Base-by-base conservation (phyloP, 1,140 invertebrate species). In the Zaprionus tsacasi region DNA sequence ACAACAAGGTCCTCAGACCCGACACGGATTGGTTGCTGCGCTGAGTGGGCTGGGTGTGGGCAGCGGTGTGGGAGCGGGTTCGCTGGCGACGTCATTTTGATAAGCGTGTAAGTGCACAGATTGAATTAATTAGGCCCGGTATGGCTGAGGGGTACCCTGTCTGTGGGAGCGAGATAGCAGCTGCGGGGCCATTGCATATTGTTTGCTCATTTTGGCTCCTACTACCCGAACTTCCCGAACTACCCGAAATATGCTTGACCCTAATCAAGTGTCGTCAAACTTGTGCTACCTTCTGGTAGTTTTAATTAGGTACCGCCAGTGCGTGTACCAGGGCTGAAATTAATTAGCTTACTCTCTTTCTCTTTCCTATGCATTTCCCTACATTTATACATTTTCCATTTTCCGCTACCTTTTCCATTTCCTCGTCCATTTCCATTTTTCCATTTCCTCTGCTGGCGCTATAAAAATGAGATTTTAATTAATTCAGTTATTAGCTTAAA, bases 91-190 rank as follows among this genome's bases (percentile, higher is more conserved):
- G 70, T 25, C 52, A 63, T 58, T 79, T 76, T 91, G 88, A 91
- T 91, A 91, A 91, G 87, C 87, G 80, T 91, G 87, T 91, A 91
- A 91, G 87, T 91, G 87, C 87, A 91, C 88, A 83, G 87, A 91
- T 91, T 91, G 87, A 91, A 91, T 91, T 91, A 91, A 91, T 91
- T 87, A 91, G 70, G 58, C 43, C 65, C 35, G 6, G 50, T 15
- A n/a, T 3, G 1, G 25, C 2, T 15, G 27, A 6, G 0, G 35
- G 36, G 21, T 45, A 15, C 10, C 45, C 15, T 54, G 45, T 25
- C 36, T 64, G 67, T 50, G 73, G 50, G 74, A 76, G 57, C 40
- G 68, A 72, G 74, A 73, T 43, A 73, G 75, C 58, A 61, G 60
- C 56, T 76, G 48, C 27, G 27, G 6, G 1, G 6, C 27, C 27